Base-by-base conservation (phyloP, 1,140 invertebrate genomes). In the Trigoniulus corallinus region DNA sequence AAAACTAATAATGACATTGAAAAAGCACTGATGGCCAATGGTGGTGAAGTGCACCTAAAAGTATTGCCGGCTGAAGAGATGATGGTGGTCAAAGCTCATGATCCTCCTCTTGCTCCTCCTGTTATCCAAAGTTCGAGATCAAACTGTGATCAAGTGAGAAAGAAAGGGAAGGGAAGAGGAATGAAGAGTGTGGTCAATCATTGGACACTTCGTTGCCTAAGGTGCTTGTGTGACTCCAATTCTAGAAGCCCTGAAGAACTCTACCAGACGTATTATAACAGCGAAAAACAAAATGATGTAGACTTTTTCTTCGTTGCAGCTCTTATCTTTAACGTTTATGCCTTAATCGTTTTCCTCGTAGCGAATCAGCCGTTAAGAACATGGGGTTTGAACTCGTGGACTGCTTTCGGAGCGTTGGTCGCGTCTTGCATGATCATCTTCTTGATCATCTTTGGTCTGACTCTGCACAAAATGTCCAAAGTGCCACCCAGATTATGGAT, bases 271-370 rank as follows among this genome's bases (percentile, higher is more conserved):
- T 86, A 85, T 61, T 81, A 78, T 40, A 69, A 79, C 41, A 76
- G 81, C 53, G 82, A 85, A 61, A 75, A 81, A 51, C 76, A 81
- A 45, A 73, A 77, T 25, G 82, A 81, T n/a, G 66, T 87, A n/a
- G 74, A 78, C 56, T 81, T 80, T 57, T 80, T 85, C 61, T 67
- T 87, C 0, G 63, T 76, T 13, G 74, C 78, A 27, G 77, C 80
- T 22, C 66, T 81, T 18, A n/a, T 54, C 12, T 53, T 54, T 45
- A 55, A 54, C 27, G n/a, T 59, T 12, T 25, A 34, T 12, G 41
- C 47, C 13, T 10, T 57, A 2, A 24, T 50, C 29, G 26, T 34
- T 40, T 21, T 20, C 47, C 21, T 18, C 44, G 29, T 34, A 15
- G 29, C 29, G 7, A n/a, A n/a, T n/a, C n/a, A n/a, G n/a, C n/a